Percentiles rank a stretch among this genome's conserved stretches.
These are phyloP conservation scores for Microcaecilia unicolor DNA, from an alignment of 2,797 vertebrate genomes.

Conservation along the genomic window DNA sequence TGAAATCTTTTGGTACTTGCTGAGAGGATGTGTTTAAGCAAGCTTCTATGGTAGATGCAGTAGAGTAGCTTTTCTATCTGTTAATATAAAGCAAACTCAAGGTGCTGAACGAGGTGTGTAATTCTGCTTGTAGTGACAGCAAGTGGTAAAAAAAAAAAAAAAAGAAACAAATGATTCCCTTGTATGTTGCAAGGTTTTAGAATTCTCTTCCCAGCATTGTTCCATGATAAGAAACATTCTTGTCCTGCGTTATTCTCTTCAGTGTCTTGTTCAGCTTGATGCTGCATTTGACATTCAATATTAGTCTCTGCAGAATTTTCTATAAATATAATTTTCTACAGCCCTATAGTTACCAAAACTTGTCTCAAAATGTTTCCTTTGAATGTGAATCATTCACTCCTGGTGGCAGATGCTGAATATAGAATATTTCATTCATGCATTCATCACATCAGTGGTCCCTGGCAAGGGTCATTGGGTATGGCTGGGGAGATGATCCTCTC, in stretches of 20 bases:
- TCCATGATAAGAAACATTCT: too few relatives aligned
- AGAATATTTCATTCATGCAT: not conserved
- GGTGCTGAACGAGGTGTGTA: not conserved
- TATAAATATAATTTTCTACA: not conserved
- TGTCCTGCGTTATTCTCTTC: too few relatives aligned
- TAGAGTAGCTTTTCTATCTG: not conserved
- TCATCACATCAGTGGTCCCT: constrained; percentile 3
- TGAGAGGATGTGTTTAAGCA: too few relatives aligned
- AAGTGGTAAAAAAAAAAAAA: not conserved
- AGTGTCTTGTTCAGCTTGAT: too few relatives aligned
- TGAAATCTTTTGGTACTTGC: constrained; percentile 41
- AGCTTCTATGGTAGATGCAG: too few relatives aligned
- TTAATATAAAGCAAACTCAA: not conserved
- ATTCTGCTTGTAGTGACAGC: not conserved
- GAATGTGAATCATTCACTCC: not conserved
- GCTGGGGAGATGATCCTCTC: not conserved
- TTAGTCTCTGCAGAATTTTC: too few relatives aligned
- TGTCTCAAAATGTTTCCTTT: not conserved
- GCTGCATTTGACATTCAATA: too few relatives aligned
- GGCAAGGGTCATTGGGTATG: not conserved
- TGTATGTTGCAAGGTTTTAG: too few relatives aligned
- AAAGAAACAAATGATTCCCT: too few relatives aligned
- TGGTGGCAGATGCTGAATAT: not conserved
- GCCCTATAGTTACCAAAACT: not conserved
- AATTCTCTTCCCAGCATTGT: too few relatives aligned